These are phyloP conservation scores for Hypanus sabinus DNA, from an alignment of 2,113 vertebrate species.

Conservation along the genomic window DNA sequence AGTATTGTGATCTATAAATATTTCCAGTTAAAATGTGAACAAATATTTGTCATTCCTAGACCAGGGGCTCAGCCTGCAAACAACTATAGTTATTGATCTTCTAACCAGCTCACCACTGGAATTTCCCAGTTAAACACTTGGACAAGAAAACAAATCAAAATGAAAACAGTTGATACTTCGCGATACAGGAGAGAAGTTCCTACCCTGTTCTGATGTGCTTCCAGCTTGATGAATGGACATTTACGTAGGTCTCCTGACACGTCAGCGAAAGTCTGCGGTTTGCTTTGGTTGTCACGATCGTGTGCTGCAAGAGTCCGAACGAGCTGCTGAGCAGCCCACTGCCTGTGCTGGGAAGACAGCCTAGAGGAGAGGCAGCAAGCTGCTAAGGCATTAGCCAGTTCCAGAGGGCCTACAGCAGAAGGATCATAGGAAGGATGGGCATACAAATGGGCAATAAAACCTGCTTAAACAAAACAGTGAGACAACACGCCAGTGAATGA, in stretches of 20 bases:
- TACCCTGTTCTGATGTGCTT: constrained; percentile 93
- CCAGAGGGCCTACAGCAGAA: constrained; percentile 92
- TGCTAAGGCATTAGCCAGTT: constrained; percentile 93
- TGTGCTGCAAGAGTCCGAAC: constrained; percentile 89
- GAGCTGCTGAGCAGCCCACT: constrained; percentile 95
- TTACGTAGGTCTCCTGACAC: constrained; percentile 90
- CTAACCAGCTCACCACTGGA: too few relatives aligned
- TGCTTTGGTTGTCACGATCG: constrained; percentile 85
- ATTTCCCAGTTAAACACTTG: too few relatives aligned
- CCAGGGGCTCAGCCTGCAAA: not conserved
- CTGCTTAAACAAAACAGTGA: constrained; percentile 75
- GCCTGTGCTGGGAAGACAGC: constrained; percentile 91
- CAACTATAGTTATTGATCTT: too few relatives aligned
- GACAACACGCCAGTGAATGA: constrained; percentile 59
- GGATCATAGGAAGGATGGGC: constrained; percentile 83
- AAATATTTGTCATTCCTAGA: not conserved
- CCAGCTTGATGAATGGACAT: constrained; percentile 86
- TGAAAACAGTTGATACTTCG: not conserved
- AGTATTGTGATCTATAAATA: too few relatives aligned
- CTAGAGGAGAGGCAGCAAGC: constrained; percentile 94
- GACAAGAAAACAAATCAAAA: too few relatives aligned
- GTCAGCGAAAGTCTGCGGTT: constrained; percentile 85
- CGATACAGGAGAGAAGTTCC: constrained; percentile 38
- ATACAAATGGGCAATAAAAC: constrained; percentile 84
- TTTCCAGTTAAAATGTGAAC: too few relatives aligned